phyloP scores from a whole-genome alignment of 1,140 invertebrate genomes.

The Trachymyrmex cornetzi region DNA sequence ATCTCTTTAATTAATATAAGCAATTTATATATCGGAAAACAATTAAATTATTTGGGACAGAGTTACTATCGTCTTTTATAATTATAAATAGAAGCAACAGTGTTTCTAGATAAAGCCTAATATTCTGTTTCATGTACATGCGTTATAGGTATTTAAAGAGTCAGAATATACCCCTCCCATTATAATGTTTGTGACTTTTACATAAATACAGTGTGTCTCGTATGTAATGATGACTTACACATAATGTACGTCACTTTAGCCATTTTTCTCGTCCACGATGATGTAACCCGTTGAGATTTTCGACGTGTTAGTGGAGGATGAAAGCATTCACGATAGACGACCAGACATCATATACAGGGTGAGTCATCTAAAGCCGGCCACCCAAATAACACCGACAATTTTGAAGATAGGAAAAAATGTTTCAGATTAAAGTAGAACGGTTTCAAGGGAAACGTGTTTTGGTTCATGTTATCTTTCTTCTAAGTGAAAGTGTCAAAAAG shows the following conservation, averaged over 20 bases:
- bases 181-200: neutral
- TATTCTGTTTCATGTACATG: neutral
- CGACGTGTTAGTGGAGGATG: conserved; percentile 42
- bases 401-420: too few species aligned
- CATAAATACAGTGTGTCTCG: neutral
- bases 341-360: conserved; percentile 27
- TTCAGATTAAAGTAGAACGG: too few species aligned
- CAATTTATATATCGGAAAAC: neutral
- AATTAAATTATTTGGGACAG: neutral
- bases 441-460: too few species aligned
- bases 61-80: neutral
- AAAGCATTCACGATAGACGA: conserved; percentile 48
- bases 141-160: neutral
- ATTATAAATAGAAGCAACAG: neutral
- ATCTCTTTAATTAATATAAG: neutral
- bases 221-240: conserved; percentile 25
- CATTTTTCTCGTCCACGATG: neutral
- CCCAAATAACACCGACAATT: too few species aligned
- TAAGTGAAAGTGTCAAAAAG: too few species aligned
- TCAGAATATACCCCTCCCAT: neutral
- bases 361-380: too few species aligned
- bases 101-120: neutral
- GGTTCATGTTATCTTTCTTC: too few species aligned
- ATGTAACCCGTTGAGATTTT: conserved; percentile 52
- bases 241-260: neutral